Evolutionary conservation across 1,140 invertebrate species (phyloP), one percentile per base, ranked within the genome.

Genomic region (Musca vetustissima): DNA sequence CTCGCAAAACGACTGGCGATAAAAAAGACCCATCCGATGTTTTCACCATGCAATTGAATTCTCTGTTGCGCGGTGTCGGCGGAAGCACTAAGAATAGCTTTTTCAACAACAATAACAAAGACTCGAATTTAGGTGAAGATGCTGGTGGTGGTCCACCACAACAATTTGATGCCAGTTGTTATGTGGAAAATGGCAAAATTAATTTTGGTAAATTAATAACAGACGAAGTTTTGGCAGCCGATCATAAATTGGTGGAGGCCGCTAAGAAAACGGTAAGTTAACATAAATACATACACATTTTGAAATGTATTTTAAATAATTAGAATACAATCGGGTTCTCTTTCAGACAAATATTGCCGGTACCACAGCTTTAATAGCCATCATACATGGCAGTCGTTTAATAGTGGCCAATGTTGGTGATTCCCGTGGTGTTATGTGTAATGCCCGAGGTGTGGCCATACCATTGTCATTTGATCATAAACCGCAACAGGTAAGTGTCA

Each of bases 341-440:
- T 28, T 49, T 28, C 25, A 82, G 78, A 78, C 77, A 11, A 93
- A 96, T 86, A 89, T 96, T 53, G 94, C 95, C 64, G 94, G 96
- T n/a, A 96, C 94, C 19, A 98, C 96, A 64, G 94, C 94, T 1
- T 84, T 98, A 15, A 91, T 98, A 71, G 95, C 94, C 36, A 81
- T 97, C 19, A 83, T 96, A 69, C 91, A 95, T 82, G 89, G 89
- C 28, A 89, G 90, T 73, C 87, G 89, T 73, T 82, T 98, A 55
- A 91, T 94, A 70, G 95, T 98, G 24, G 96, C 95, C 8, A 98
- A 98, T 88, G 95, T 98, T 25, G 96, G 96, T 9, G 96, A 98
- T 83, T 98, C 96, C 0, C 85, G 96, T 73, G 96, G 94, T 47
- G 95, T 98, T 0, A 94, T 98, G 89, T 97, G 93, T 84, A 94